A percentile compares a stretch with the other conserved stretches of the same genome.
These are phyloP conservation scores for Crocuta crocuta DNA, from an alignment of 2,113 vertebrate genomes.

Conservation along the genomic window DNA sequence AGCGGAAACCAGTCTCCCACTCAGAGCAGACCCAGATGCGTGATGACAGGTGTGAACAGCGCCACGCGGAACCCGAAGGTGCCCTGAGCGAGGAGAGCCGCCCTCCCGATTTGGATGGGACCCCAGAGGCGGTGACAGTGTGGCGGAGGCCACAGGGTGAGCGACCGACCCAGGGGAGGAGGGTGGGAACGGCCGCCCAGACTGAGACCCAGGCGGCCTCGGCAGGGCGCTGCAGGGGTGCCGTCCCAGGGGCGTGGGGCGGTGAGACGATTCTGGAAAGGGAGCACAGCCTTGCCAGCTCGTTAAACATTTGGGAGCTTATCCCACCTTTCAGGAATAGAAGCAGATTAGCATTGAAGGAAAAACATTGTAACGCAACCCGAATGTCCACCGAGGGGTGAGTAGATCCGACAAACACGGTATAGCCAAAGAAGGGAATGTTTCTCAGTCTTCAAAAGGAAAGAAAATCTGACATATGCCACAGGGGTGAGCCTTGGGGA, in stretches of 20 bases:
- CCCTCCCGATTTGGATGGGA: too few species aligned
- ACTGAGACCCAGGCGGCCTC: too few species aligned
- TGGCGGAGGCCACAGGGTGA: background rate
- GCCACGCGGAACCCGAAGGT: background rate
- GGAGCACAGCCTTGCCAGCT: background rate
- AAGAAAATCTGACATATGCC: background rate
- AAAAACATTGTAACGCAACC: background rate
- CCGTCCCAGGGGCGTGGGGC: accelerated
- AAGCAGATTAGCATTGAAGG: background rate
- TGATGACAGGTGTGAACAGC: accelerated
- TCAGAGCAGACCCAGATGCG: background rate
- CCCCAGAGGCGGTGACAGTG: accelerated
- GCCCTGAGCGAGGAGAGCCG: background rate
- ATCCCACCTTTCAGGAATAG: background rate
- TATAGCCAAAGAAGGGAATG: too few species aligned
- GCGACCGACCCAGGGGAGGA: background rate
- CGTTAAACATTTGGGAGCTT: background rate
- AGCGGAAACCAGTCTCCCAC: background rate
- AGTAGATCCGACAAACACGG: background rate
- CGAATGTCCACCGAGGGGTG: too few species aligned
- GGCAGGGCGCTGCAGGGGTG: accelerated
- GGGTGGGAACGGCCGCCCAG: background rate
- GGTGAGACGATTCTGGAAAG: background rate
- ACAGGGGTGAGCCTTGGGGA: background rate
- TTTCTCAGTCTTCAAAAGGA: background rate